Evolutionary conservation across 2,113 vertebrate genomes (phyloP), one percentile per base, ranked within the genome.

Genomic region (Cheirogaleus medius): DNA sequence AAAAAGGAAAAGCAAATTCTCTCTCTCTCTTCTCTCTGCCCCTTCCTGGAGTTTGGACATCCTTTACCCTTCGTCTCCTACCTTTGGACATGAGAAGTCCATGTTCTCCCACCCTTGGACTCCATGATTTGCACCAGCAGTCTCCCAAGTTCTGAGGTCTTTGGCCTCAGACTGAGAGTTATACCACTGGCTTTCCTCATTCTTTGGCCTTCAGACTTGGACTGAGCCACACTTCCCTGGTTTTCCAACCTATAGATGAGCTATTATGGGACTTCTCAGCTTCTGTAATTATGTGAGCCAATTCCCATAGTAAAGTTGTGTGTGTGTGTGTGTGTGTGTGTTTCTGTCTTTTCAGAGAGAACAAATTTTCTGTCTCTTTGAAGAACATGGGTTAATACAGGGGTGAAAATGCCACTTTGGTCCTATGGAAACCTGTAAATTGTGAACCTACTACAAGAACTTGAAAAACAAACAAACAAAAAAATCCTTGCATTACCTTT

Each of bases 391-490:
- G 39, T 17, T 64, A 39, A 78, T 4, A 39, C 18, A 39, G 18
- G 49, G 29, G 39, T 42, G 0, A 54, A 97, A 94, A 90, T 18
- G 39, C 80, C 34, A 76, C 54, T 47, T 56, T 49, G 21, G 66
- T 82, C 29, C 42, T 54, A 74, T 15, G 81, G 29, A 63, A 64
- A 68, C 23, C 37, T 63, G 9, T 47, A 80, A 82, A 90, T 74
- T 56, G 63, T 90, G 44, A 96, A 58, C n/a, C 60, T 90, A 74
- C 20, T 90, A 44, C 1, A 5, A 92, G 34, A 97, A 95, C 56
- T 42, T 60, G 15, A 66, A 39, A n/a, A 77, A 68, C 69, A 69
- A 81, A 49, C 27, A 47, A 34, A 68, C 23, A 73, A 20, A 25
- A 63, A 71, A 81, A 29, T 73, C 84, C 34, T 44, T 66, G 27